Base-by-base conservation (phyloP, 2,888 invertebrate genomes). In the Operophtera brumata region DNA sequence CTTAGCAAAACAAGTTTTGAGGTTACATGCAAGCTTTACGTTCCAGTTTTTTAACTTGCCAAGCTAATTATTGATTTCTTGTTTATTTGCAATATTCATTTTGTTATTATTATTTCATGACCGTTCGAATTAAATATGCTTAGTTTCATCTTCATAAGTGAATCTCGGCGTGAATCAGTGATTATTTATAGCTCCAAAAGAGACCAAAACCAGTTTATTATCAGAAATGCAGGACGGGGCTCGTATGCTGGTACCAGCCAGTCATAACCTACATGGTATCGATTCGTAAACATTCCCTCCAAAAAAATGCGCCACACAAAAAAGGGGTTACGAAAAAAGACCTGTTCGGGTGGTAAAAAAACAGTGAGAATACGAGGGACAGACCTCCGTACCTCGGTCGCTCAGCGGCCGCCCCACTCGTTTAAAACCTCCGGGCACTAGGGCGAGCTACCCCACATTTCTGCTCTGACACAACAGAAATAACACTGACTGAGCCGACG, bases 321-420 rank as follows among this genome's bases (percentile, higher is more conserved):
- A 86, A 89, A 86, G 82, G 85, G 86, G 86, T 86, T 81, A 80
- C 78, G 75, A 70, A 70, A 47, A 66, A 68, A 73, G 82, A 86
- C 86, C 84, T 85, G 84, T 76, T 82, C 75, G 80, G 76, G 65
- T 71, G 73, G 65, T 62, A 79, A 80, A 82, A 84, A 82, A 80
- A 75, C 74, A 79, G 62, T 72, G 83, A 85, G 86, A 73, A 82
- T 81, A 84, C 86, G 87, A 87, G 87, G 87, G 86, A 78, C 77
- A 78, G 79, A 78, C 85, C 88, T 87, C 86, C 85, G 87, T 89
- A 87, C 87, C 88, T 88, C 88, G 75, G 82, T 77, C 64, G 83
- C 68, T 86, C 82, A 84, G 83, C 79, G 77, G 74, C 77, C 82
- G 83, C 86, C 84, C 86, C 82, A 80, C 82, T 80, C 77, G 80